Base-by-base conservation (phyloP, 2,113 vertebrate species). In the Nipponia nippon region DNA sequence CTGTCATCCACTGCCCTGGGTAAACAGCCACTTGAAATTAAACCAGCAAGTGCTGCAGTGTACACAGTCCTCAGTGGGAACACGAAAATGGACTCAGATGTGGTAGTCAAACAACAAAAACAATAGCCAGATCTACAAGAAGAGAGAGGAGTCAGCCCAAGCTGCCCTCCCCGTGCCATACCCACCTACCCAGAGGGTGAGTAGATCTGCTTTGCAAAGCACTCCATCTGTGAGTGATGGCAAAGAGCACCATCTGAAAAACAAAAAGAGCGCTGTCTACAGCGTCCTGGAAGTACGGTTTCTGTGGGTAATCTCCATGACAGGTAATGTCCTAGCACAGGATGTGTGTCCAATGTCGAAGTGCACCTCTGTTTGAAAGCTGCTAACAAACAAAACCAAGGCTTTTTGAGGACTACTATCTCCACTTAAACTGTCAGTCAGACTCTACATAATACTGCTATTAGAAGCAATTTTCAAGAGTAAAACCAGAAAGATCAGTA, bases 201-300 rank as follows among this genome's bases (percentile, higher is more conserved):
- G 89, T 23, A 87, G 87, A 95, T 94, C 83, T 95, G 89, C 83
- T 96, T 93, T 96, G 87, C 90, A 95, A 97, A 97, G 95, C 52
- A 93, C 79, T 95, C 83, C 88, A 83, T 59, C 86, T 97, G 83
- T 94, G 80, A 96, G 90, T 93, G 93, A 95, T 80, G 89, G 94
- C 87, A 96, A 94, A 95, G 89, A 93, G 58, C 89, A 93, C 23
- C 93, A 91, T 76, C 93, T 96, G 84, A 96, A 95, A 97, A 91
- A 89, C 89, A 96, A 95, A 93, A 84, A 94, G 34, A 95, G 52
- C 21, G 61, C 95, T 76, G 87, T 89, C 87, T 77, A 87, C 94
- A 95, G 93, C 66, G 38, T 85, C 84, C 89, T 56, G 44, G 40
- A 73, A 93, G 47, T 4, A 53, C 1, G 4, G 25, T 16, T 90